A percentile compares a stretch with the other conserved stretches of the same genome.
These are phyloP conservation scores for Tinamus guttatus DNA, from an alignment of 2,113 vertebrate genomes.

Conservation along the genomic window DNA sequence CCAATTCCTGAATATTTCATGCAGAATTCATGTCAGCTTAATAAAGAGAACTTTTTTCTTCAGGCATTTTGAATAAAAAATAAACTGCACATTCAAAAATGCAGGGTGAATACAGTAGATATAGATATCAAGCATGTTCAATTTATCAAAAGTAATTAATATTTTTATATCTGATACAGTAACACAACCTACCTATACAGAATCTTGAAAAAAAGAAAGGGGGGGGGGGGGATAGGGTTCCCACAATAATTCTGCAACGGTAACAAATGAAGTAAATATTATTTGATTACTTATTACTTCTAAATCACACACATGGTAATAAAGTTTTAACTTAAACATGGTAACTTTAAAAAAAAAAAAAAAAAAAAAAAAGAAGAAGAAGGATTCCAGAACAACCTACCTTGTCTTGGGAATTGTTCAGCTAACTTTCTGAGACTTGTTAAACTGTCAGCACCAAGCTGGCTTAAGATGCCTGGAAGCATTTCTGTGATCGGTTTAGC, in stretches of 20 bases:
- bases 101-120: background rate
- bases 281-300: background rate
- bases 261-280: background rate
- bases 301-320: too few relatives aligned
- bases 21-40: background rate
- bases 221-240: accelerated
- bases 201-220: background rate
- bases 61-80: too few relatives aligned
- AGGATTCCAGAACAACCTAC: slow-evolving; percentile 68
- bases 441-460: slow-evolving; percentile 97
- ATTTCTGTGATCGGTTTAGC: slow-evolving; percentile 99
- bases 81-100: background rate
- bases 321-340: background rate
- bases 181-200: background rate
- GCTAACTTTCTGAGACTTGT: slow-evolving; percentile 97
- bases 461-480: slow-evolving; percentile 98
- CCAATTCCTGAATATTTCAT: background rate
- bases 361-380: too few relatives aligned
- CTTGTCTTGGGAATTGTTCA: slow-evolving; percentile 97
- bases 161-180: background rate
- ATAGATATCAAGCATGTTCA: background rate
- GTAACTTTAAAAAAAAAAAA: too few relatives aligned
- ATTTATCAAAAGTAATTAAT: background rate
- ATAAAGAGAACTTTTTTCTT: too few relatives aligned
- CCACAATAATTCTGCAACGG: background rate